A percentile compares a stretch with the other conserved stretches of the same genome.
Evolutionary conservation across 92 coral and sea anemone genomes (phyloP).

Genomic region (Scolanthus callimorphus): DNA sequence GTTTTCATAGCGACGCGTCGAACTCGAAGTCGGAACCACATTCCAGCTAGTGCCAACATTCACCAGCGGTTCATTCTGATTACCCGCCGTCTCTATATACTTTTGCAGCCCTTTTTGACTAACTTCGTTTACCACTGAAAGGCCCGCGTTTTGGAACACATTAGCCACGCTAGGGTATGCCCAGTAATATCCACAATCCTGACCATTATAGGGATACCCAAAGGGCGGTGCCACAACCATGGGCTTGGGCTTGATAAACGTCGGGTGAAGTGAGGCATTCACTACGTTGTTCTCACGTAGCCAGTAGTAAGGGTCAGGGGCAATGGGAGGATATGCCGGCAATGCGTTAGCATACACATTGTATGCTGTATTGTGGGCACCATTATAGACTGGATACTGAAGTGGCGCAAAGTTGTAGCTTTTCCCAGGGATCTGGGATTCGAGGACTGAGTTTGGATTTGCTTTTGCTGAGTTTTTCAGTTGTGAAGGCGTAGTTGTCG

Average conservation of each 20-base stretch:
- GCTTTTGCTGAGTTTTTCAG: not conserved
- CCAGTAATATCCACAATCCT: not conserved
- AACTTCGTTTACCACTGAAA: not conserved
- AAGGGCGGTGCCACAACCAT: not conserved
- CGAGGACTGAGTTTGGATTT: not conserved
- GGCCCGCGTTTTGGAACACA: conserved; percentile 70
- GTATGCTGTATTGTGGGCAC: not conserved
- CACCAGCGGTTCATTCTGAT: not conserved
- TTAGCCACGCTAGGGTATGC: conserved; percentile 48
- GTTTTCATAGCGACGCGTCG: not conserved
- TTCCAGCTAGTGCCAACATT: not conserved
- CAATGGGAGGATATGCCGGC: not conserved
- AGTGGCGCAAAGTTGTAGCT: not conserved
- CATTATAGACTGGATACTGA: not conserved
- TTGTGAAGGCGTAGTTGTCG: not conserved
- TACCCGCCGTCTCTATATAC: not conserved
- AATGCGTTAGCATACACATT: not conserved
- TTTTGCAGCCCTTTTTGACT: not conserved
- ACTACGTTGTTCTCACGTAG: conserved; percentile 7
- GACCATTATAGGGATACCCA: not conserved
- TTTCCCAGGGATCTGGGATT: not conserved
- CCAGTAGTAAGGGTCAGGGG: conserved; percentile 6
- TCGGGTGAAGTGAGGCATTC: conserved; percentile 13
- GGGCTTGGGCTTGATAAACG: conserved; percentile 28
- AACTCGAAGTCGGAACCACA: not conserved